Evolutionary conservation across 2,797 vertebrate genomes (phyloP), one percentile per base, ranked within the genome.

Genomic region (Dromococcyx pavoninus): DNA sequence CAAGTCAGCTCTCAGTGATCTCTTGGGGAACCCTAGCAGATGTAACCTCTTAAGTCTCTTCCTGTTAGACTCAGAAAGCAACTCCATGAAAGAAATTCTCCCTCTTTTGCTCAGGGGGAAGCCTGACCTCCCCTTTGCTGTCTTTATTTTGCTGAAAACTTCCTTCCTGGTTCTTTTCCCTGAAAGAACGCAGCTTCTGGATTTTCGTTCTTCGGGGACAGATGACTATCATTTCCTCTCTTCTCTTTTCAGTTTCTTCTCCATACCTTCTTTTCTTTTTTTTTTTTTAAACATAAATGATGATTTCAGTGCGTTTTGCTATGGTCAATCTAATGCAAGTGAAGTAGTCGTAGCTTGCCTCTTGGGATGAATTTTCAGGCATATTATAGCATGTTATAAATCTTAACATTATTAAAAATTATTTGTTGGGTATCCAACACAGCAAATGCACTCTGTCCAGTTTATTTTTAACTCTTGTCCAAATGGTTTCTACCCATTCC

Each of bases 41-140:
- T 95, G 93, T 91, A 96, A 95, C 89, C 91, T 96, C 93, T 97
- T 95, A 96, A 96, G 58, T 62, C 83, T 94, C 61, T 96, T 96
- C 96, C 96, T 96, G 96, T 95, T 77, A 94, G 77, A 48, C n/a
- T 90, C 93, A 91, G 83, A 74, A 80, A 87, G 74, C 64, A 93
- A 89, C 37, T 24, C 57, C 93, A 50, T 95, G 92, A 95, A 94
- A 96, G 90, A 95, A 94, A 93, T 91, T 96, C 71, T 89, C 77
- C 56, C 71, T 92, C 91, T 91, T n/a, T 86, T 67, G 92, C 96
- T 94, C 95, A 94, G 86, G 60, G 83, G 94, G 92, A 88, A 95
- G 94, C 80, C 90, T 96, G 94, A 95, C 95, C 92, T 95, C 74
- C 77, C 74, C 88, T 92, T 66, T 0, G 23, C 77, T 76, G 77